Percentiles rank a stretch among this genome's conserved stretches.
phyloP scores from a whole-genome alignment of 2,113 vertebrate genomes.

The Oryzias woworae region DNA sequence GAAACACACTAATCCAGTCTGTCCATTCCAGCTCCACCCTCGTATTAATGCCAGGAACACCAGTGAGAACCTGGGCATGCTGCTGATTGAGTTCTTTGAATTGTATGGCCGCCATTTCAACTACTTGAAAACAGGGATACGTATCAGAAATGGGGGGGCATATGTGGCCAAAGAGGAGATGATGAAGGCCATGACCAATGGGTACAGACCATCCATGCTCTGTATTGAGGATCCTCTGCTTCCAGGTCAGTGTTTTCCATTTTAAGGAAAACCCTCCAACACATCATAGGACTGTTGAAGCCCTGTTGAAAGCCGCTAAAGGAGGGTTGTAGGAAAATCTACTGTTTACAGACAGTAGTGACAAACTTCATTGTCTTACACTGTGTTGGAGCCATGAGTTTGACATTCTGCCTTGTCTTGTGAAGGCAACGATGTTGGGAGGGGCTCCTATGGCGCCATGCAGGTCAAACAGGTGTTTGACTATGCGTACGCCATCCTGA shows the following conservation, averaged over 20 bases:
- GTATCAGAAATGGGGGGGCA: slow-evolving; percentile 94
- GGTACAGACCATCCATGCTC: slow-evolving; percentile 96
- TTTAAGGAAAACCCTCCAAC: background rate
- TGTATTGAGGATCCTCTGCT: slow-evolving; percentile 96
- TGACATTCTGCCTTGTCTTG: background rate
- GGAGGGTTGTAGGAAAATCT: too few relatives aligned
- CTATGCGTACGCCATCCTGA: slow-evolving; percentile 94
- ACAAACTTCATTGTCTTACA: too few relatives aligned
- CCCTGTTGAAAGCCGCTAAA: too few relatives aligned
- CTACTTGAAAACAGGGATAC: slow-evolving; percentile 97
- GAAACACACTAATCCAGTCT: background rate
- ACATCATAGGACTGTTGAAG: too few relatives aligned
- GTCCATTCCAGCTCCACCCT: slow-evolving; percentile 86
- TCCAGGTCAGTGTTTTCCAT: slow-evolving; percentile 79
- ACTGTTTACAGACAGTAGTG: too few relatives aligned
- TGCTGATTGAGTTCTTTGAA: slow-evolving; percentile 99
- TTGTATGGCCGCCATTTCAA: slow-evolving; percentile 98
- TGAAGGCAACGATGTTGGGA: slow-evolving; percentile 93
- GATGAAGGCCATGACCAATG: slow-evolving; percentile 93
- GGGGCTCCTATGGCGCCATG: slow-evolving; percentile 97
- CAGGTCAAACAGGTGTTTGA: slow-evolving; percentile 98
- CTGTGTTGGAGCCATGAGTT: too few relatives aligned
- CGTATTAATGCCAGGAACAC: slow-evolving; percentile 91
- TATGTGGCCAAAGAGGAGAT: slow-evolving; percentile 98
- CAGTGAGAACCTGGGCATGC: slow-evolving; percentile 91